Percentiles rank a stretch among this genome's conserved stretches.
Conservation (phyloP, 2,797 vertebrate genomes). For the Brachyrhaphis roseni region DNA sequence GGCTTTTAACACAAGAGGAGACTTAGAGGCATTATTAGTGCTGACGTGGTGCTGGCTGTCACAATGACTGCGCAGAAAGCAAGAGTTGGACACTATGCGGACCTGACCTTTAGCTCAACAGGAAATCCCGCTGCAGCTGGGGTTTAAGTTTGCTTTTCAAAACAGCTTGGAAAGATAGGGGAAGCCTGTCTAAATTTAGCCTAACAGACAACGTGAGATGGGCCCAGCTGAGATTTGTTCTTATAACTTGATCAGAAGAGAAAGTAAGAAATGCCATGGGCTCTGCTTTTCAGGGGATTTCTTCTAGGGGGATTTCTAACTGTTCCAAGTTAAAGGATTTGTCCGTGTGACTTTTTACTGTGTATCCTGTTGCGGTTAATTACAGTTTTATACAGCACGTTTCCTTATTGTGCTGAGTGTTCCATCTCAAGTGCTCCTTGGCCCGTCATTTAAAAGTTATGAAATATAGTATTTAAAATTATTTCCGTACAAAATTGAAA, state of each 20-base stretch:
- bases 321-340: not conserved
- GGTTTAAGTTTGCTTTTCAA: conserved; percentile 52
- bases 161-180: conserved; percentile 33
- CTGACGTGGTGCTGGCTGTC: conserved; percentile 69
- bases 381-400: conserved; percentile 1
- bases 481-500: not conserved
- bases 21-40: conserved; percentile 63
- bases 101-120: conserved; percentile 56
- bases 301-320: conserved; percentile 10
- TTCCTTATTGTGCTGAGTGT: conserved; percentile 34
- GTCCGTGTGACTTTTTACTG: not conserved
- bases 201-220: conserved; percentile 21
- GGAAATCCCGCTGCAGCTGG: conserved; percentile 53
- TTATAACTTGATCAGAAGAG: conserved; percentile 29
- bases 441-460: not conserved
- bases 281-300: conserved; percentile 46
- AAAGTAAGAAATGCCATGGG: conserved; percentile 23
- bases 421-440: conserved; percentile 2
- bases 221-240: not conserved
- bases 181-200: conserved; percentile 53
- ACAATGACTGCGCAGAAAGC: conserved; percentile 71
- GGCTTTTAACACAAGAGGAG: conserved; percentile 43
- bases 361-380: conserved; percentile 3
- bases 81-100: conserved; percentile 43
- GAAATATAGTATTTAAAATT: not conserved